Conservation (phyloP, 2,113 vertebrate species). For the Oxygymnocypris stewartii region DNA sequence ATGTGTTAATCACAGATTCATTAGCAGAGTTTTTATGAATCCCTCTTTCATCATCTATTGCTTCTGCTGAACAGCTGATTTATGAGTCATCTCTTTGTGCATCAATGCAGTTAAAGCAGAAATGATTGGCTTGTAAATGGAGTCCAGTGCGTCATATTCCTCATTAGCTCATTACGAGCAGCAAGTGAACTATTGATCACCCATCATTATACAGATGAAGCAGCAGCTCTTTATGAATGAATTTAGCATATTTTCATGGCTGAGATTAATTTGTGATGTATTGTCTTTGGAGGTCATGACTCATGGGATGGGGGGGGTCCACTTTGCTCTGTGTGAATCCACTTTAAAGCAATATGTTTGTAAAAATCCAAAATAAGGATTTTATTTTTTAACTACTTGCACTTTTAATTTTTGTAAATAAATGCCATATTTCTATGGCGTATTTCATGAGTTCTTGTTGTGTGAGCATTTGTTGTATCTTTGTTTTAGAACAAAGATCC, state of each 20-base stretch:
- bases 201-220: background rate
- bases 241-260: background rate
- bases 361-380: too few relatives aligned
- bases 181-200: slow-evolving; percentile 23
- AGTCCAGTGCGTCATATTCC: slow-evolving; percentile 15
- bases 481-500: slow-evolving; percentile 96
- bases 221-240: slow-evolving; percentile 28
- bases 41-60: background rate
- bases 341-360: background rate
- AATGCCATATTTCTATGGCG: background rate
- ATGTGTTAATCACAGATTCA: slow-evolving; percentile 39
- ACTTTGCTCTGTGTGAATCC: too few relatives aligned
- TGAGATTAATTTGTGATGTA: background rate
- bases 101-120: slow-evolving; percentile 41
- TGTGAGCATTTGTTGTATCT: slow-evolving; percentile 45
- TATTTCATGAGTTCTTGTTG: background rate
- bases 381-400: too few relatives aligned
- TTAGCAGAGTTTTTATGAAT: slow-evolving; percentile 35
- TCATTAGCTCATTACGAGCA: slow-evolving; percentile 21
- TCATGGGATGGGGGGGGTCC: too few relatives aligned
- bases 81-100: slow-evolving; percentile 15
- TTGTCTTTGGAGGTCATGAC: background rate
- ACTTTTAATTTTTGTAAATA: background rate
- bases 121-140: slow-evolving; percentile 38
- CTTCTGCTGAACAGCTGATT: slow-evolving; percentile 17